A percentile compares a stretch with the other conserved stretches of the same genome.
Evolutionary conservation across 2,888 invertebrate species (phyloP).

Genomic region (Horisme vitalbata): DNA sequence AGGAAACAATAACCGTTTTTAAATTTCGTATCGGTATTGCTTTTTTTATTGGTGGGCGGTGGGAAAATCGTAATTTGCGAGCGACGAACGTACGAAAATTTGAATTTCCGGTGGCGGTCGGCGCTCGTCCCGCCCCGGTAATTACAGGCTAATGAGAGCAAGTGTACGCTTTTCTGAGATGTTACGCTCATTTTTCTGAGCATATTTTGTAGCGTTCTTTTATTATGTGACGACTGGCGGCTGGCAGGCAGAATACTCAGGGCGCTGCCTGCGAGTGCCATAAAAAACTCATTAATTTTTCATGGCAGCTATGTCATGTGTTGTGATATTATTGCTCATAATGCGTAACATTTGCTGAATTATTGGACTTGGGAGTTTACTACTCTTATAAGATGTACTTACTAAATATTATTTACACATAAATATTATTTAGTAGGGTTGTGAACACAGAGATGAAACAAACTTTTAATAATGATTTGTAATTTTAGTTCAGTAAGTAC

Average conservation of each 20-base stretch:
- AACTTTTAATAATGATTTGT: too few species aligned
- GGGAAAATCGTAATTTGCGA: slow-evolving; percentile 69
- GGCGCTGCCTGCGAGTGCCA: slow-evolving; percentile 45
- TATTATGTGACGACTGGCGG: slow-evolving; percentile 63
- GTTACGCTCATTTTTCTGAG: slow-evolving; percentile 53
- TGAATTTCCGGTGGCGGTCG: slow-evolving; percentile 68
- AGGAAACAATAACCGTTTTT: slow-evolving; percentile 80
- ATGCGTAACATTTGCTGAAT: slow-evolving; percentile 34
- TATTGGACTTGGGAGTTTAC: slow-evolving; percentile 12
- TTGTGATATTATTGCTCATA: slow-evolving; percentile 42
- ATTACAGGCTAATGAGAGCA: slow-evolving; percentile 79
- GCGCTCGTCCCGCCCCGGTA: slow-evolving; percentile 50
- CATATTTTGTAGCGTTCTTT: slow-evolving; percentile 59
- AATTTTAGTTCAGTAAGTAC: too few species aligned
- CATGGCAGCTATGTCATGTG: slow-evolving; percentile 44
- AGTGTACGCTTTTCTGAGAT: slow-evolving; percentile 48
- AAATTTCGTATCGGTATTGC: slow-evolving; percentile 72
- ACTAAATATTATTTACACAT: too few species aligned
- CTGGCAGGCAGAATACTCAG: slow-evolving; percentile 50
- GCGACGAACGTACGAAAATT: slow-evolving; percentile 73
- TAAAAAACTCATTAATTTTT: slow-evolving; percentile 55
- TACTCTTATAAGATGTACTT: neutral
- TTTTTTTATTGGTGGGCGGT: slow-evolving; percentile 64
- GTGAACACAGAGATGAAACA: too few species aligned
- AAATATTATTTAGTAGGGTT: too few species aligned